These are phyloP conservation scores for Phalloptychus januarius DNA, from an alignment of 2,797 vertebrate genomes.

Conservation along the genomic window DNA sequence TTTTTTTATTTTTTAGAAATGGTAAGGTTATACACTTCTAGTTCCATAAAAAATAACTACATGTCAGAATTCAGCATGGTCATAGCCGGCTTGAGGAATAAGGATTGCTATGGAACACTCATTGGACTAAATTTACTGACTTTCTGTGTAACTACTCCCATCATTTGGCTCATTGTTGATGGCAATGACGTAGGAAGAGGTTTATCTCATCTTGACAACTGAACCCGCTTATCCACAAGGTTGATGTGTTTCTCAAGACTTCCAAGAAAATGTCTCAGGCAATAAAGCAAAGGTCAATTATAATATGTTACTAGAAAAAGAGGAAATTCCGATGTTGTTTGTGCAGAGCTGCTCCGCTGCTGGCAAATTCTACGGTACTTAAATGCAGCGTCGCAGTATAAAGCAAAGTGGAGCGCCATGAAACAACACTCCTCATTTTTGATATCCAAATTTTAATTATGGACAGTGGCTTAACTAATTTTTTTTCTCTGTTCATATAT, in stretches of 20 bases:
- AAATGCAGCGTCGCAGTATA: background rate
- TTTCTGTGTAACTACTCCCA: constrained; percentile 61
- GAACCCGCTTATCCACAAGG: constrained; percentile 26
- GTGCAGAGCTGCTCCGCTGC: constrained; percentile 26
- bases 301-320: constrained; percentile 16
- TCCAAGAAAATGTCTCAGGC: constrained; percentile 60
- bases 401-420: background rate
- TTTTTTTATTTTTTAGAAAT: background rate
- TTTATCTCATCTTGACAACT: constrained; percentile 60
- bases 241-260: constrained; percentile 51
- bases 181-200: constrained; percentile 63
- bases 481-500: constrained; percentile 37
- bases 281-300: constrained; percentile 30
- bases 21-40: background rate
- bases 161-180: constrained; percentile 75
- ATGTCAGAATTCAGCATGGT: background rate
- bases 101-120: background rate
- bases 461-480: constrained; percentile 22
- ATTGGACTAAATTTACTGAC: constrained; percentile 8
- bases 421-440: background rate
- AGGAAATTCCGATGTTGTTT: background rate
- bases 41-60: background rate
- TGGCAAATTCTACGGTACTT: constrained; percentile 35
- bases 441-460: constrained; percentile 20
- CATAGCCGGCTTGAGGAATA: background rate